Conservation (phyloP, 2,113 vertebrate genomes). For the Pachypanchax playfairii region DNA sequence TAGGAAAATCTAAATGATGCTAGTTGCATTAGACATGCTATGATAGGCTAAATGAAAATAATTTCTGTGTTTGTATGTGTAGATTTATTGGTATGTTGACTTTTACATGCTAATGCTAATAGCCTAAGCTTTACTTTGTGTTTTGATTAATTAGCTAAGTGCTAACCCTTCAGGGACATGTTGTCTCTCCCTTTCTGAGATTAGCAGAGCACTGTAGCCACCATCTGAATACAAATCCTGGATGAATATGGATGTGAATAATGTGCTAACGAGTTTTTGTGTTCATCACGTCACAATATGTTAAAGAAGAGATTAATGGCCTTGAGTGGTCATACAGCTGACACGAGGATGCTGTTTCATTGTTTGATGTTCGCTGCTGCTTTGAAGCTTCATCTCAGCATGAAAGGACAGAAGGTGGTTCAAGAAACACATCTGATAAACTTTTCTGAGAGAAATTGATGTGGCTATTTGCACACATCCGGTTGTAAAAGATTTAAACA, state of each 20-base stretch:
- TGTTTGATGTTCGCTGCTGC: slow-evolving; percentile 55
- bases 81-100: slow-evolving; percentile 18
- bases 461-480: slow-evolving; percentile 24
- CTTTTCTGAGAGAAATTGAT: slow-evolving; percentile 29
- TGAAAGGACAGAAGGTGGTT: slow-evolving; percentile 13
- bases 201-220: slow-evolving; percentile 69
- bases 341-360: slow-evolving; percentile 14
- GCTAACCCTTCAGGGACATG: slow-evolving; percentile 63
- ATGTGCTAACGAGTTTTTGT: slow-evolving; percentile 66
- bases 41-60: too few species aligned
- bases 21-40: slow-evolving; percentile 3
- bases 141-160: slow-evolving; percentile 76
- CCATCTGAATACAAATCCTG: slow-evolving; percentile 68
- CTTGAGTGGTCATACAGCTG: slow-evolving; percentile 34
- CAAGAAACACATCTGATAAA: slow-evolving; percentile 40
- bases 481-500: neutral
- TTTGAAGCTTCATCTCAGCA: slow-evolving; percentile 61
- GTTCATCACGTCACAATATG: slow-evolving; percentile 42
- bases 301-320: slow-evolving; percentile 46
- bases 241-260: slow-evolving; percentile 69
- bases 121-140: slow-evolving; percentile 58
- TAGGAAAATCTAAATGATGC: slow-evolving; percentile 45
- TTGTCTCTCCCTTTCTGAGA: slow-evolving; percentile 62
- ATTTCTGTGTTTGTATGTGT: too few species aligned
- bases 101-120: slow-evolving; percentile 50